Evolutionary conservation across 2,888 invertebrate species (phyloP).

Genomic region (Eugnorisma glareosa): DNA sequence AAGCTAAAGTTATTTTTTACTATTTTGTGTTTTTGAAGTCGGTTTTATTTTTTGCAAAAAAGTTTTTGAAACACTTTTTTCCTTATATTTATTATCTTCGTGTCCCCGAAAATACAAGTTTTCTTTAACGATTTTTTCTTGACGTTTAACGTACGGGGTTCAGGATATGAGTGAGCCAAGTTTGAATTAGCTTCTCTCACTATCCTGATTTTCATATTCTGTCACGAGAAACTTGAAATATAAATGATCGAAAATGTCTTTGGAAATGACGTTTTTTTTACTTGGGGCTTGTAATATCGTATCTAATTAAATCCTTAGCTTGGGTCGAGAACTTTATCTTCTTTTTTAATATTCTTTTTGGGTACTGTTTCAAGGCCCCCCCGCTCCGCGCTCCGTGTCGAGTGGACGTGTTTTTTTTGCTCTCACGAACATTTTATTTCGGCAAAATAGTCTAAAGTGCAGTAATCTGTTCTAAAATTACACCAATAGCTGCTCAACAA

Average conservation of each 20-base stretch:
- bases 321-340: background rate
- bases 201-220: slow-evolving; percentile 13
- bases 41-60: no score
- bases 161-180: slow-evolving; percentile 19
- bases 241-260: background rate
- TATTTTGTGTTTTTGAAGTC: no score
- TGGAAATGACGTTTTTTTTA: background rate
- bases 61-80: slow-evolving; percentile 3
- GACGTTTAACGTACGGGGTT: slow-evolving; percentile 8
- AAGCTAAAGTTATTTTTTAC: no score
- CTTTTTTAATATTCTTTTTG: background rate
- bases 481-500: no score
- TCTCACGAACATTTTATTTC: no score
- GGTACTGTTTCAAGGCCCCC: background rate
- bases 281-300: background rate
- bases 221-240: slow-evolving; percentile 14
- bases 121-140: background rate
- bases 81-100: background rate
- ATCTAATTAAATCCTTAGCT: background rate
- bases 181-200: slow-evolving; percentile 38
- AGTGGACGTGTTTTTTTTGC: no score
- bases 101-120: slow-evolving; percentile 2
- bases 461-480: no score
- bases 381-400: no score
- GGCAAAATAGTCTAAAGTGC: no score